phyloP scores from a whole-genome alignment of 2,113 vertebrate genomes.

The Prionailurus viverrinus region DNA sequence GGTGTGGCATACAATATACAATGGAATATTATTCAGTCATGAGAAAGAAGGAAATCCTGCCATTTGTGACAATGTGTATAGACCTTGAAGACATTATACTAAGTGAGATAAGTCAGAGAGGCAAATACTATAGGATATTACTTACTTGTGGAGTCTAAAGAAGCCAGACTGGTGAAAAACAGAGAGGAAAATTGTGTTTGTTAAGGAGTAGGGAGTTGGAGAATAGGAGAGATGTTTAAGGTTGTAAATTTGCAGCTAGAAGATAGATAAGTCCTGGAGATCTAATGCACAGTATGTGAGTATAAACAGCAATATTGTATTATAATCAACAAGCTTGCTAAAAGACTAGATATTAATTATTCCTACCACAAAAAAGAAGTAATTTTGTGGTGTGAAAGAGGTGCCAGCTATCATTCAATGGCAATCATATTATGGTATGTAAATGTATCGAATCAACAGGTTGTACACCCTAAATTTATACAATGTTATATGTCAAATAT shows the following conservation, averaged over 20 bases:
- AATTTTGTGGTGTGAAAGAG: neutral
- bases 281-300: neutral
- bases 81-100: neutral
- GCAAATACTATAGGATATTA: neutral
- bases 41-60: neutral
- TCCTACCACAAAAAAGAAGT: conserved; percentile 5
- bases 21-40: neutral
- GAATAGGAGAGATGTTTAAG: neutral
- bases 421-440: neutral
- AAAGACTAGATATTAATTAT: neutral
- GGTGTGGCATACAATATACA: neutral
- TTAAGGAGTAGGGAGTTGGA: neutral
- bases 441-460: neutral
- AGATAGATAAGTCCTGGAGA: neutral
- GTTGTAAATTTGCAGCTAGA: neutral
- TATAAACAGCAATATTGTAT: neutral
- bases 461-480: neutral
- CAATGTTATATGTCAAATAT: neutral
- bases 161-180: neutral
- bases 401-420: neutral
- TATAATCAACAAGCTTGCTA: neutral
- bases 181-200: neutral
- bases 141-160: neutral
- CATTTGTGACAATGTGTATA: neutral
- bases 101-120: neutral